Conservation (phyloP, 2,113 vertebrate species). For the Ceyx melanurus region DNA sequence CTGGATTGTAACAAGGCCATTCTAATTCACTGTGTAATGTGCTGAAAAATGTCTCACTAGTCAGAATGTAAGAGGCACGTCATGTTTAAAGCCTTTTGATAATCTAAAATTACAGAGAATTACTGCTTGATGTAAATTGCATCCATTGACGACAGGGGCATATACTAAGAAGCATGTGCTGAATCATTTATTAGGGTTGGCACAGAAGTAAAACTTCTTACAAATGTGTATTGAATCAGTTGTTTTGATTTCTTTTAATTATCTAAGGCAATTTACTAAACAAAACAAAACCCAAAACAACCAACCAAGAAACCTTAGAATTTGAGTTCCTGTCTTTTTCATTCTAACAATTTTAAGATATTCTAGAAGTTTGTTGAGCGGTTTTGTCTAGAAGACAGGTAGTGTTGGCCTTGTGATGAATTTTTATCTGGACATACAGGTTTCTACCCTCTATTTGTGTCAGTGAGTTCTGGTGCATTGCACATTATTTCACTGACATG, state of each 20-base stretch:
- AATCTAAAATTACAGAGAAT: background rate
- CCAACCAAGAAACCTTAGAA: too few relatives aligned
- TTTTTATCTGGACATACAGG: background rate
- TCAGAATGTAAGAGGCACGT: background rate
- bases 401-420: background rate
- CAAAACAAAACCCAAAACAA: background rate
- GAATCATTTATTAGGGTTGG: accelerated
- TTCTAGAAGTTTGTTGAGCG: background rate
- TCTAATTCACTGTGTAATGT: background rate
- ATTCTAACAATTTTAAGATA: background rate
- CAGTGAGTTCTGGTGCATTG: background rate
- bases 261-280: background rate
- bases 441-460: background rate
- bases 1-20: background rate
- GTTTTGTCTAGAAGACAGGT: background rate
- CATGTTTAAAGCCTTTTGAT: background rate
- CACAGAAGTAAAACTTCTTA: background rate
- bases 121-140: background rate
- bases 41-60: background rate
- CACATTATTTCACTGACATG: background rate
- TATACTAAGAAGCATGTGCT: background rate
- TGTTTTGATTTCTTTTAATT: background rate
- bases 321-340: background rate
- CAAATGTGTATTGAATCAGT: accelerated
- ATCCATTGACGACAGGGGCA: accelerated